A percentile compares a stretch with the other conserved stretches of the same genome.
Evolutionary conservation across 2,888 invertebrate genomes (phyloP).

Genomic region (Pelosia muscerda): DNA sequence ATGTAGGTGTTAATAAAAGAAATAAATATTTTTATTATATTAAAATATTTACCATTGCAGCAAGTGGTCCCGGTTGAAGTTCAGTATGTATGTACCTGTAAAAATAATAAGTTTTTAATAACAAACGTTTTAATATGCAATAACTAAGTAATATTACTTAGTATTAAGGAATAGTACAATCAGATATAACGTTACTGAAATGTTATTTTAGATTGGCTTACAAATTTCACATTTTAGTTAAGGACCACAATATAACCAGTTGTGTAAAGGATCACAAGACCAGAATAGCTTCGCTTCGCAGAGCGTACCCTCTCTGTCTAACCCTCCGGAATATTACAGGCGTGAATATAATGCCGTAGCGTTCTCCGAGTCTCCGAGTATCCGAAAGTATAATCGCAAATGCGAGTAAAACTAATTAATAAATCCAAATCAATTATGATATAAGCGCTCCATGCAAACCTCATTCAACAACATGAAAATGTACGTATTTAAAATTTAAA

Average conservation of each 20-base stretch:
- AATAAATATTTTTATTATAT: too few species aligned
- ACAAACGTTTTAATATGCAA: background rate
- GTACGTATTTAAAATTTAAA: conserved; percentile 21
- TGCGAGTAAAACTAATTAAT: background rate
- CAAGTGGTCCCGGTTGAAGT: conserved; percentile 57
- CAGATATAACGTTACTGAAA: too few species aligned
- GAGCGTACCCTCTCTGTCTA: background rate
- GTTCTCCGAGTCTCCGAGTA: background rate
- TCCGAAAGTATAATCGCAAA: background rate
- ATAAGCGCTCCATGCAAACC: conserved; percentile 3
- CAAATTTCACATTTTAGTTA: too few species aligned
- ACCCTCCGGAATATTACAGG: background rate
- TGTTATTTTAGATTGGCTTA: too few species aligned
- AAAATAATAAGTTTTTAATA: conserved; percentile 32
- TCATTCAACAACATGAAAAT: conserved; percentile 18
- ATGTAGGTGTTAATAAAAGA: background rate
- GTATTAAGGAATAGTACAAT: too few species aligned
- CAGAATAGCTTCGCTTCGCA: background rate
- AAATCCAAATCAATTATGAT: conserved; percentile 9
- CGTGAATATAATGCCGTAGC: background rate
- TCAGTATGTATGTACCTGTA: conserved; percentile 55
- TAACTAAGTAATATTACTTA: too few species aligned
- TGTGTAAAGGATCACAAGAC: background rate
- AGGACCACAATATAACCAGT: too few species aligned
- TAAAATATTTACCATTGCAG: conserved; percentile 74